Evolutionary conservation across 2,797 vertebrate genomes (phyloP), one percentile per base, ranked within the genome.

Genomic region (Etheostoma perlongum): DNA sequence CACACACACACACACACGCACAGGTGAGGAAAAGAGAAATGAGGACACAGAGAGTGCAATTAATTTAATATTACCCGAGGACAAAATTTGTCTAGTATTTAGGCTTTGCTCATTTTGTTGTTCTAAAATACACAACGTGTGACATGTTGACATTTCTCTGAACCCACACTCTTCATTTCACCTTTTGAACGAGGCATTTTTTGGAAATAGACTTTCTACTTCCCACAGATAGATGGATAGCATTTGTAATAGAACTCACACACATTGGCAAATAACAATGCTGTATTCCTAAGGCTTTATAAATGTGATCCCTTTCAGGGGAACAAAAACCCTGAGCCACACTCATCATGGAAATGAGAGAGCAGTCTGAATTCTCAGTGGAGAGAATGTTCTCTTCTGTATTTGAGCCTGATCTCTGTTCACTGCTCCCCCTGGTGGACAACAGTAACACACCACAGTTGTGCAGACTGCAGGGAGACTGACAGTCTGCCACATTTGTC

Each of bases 381-480:
- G 48, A 46, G 57, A 72, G 60, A 69, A 67, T 25, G 36, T 63
- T 83, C 46, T 71, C 54, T 81, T 72, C 72, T 76, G 60, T 74
- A 6, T 72, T 40, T 70, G 19, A 65, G 62, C 42, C 65, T 68
- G 72, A 30, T 16, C 52, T 46, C 72, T 74, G 61, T 16, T 69
- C 79, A 85, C 74, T 87, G 89, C 92, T 86, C 90, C 92, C 87
- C 72, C 92, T 93, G 88, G 86, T 91, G 90, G 90, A 85, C 19
- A n/a, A 44, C 14, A 25, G 14, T 49, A 18, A 5, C 25, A 63
- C 58, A 16, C 11, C 46, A 46, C 13, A 13, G 46, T 54, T 65
- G 44, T 61, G 54, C 70, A 87, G 64, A 85, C 80, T 7, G 74
- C 77, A 74, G 70, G 69, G 65, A 59, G 76, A 76, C 30, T 55